These are phyloP conservation scores for Bombus superbus DNA, from an alignment of 1,140 invertebrate genomes.

Conservation along the genomic window DNA sequence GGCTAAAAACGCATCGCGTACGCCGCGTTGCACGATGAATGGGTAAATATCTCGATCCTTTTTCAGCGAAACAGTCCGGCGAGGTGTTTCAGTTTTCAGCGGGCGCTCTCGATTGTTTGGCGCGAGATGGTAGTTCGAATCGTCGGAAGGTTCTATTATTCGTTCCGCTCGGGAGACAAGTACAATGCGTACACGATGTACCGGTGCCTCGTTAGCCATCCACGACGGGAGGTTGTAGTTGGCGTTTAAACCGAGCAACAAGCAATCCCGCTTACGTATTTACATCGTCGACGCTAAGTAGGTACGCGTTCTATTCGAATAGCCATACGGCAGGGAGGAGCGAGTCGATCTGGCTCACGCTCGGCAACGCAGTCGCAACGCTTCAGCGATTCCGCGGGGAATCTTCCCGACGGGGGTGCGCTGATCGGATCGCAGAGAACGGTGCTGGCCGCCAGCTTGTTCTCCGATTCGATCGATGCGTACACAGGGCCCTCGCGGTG, in stretches of 20 bases:
- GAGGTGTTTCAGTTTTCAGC: constrained; percentile 48
- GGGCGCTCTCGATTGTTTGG: constrained; percentile 33
- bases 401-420: constrained; percentile 52
- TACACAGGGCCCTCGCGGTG: background rate
- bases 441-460: background rate
- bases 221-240: constrained; percentile 55
- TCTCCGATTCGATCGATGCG: background rate
- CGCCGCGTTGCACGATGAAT: background rate
- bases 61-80: background rate
- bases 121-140: constrained; percentile 1
- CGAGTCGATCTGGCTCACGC: constrained; percentile 4
- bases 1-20: background rate
- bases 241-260: constrained; percentile 61
- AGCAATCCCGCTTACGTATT: constrained; percentile 53
- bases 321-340: constrained; percentile 37
- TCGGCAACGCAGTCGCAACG: constrained; percentile 33
- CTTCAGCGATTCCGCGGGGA: constrained; percentile 49
- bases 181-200: constrained; percentile 49
- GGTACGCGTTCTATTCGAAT: constrained; percentile 58
- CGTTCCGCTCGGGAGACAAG: constrained; percentile 36
- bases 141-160: constrained; percentile 46
- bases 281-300: constrained; percentile 57
- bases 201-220: constrained; percentile 57
- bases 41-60: background rate
- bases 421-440: background rate